These are phyloP conservation scores for Oreotrochilus melanogaster DNA, from an alignment of 2,113 vertebrate genomes.

Conservation along the genomic window DNA sequence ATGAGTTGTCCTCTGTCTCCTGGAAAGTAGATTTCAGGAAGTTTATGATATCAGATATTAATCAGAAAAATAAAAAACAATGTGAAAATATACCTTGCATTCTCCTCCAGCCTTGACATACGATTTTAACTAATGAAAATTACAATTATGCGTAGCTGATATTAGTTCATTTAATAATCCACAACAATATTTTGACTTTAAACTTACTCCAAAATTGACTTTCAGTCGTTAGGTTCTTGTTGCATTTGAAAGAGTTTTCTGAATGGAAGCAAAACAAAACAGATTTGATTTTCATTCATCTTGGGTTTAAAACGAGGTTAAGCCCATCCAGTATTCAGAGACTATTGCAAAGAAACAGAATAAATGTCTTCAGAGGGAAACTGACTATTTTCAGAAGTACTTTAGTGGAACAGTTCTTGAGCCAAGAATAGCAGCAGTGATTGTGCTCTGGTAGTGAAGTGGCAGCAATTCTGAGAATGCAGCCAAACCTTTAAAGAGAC, in stretches of 20 bases:
- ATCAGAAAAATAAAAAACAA: not conserved
- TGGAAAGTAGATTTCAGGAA: not conserved
- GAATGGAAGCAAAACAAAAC: not conserved
- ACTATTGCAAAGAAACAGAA: not conserved
- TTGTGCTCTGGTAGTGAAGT: not conserved
- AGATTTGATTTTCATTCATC: not conserved
- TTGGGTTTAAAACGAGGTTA: not conserved
- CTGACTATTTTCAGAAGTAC: not conserved
- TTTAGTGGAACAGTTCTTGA: not conserved
- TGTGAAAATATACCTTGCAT: no score
- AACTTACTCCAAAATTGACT: not conserved
- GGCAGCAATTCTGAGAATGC: not conserved
- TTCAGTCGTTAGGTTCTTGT: not conserved
- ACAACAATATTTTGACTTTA: not conserved
- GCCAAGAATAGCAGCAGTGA: constrained; percentile 35
- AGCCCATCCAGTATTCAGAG: not conserved
- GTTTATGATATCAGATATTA: not conserved
- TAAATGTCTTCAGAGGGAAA: not conserved
- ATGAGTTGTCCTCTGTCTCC: not conserved
- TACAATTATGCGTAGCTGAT: not conserved
- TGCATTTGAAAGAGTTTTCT: not conserved
- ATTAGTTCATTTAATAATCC: not conserved
- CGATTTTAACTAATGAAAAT: not conserved
- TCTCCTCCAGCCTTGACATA: not conserved
- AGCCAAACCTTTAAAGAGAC: not conserved